A percentile compares a stretch with the other conserved stretches of the same genome.
These are phyloP conservation scores for Euura lappo DNA, from an alignment of 1,140 invertebrate species.

Conservation along the genomic window DNA sequence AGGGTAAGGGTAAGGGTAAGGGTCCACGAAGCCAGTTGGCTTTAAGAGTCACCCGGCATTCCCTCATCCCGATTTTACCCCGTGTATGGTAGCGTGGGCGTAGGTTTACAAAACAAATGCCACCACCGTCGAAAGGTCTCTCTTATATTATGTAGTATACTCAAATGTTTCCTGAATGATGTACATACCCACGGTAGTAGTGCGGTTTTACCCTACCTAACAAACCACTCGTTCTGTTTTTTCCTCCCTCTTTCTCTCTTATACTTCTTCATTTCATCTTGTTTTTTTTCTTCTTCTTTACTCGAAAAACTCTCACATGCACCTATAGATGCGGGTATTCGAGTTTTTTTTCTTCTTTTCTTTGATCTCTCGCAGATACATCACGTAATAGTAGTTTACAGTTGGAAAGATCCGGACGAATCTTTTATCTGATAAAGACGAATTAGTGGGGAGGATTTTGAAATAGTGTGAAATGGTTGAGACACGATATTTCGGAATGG, in stretches of 20 bases:
- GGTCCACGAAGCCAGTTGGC: slow-evolving; percentile 26
- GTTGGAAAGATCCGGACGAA: too few relatives aligned
- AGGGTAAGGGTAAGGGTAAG: too few relatives aligned
- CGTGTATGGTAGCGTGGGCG: background rate
- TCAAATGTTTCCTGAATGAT: slow-evolving; percentile 3
- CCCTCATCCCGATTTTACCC: background rate
- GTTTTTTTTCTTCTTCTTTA: too few relatives aligned
- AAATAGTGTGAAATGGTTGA: too few relatives aligned
- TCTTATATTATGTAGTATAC: background rate
- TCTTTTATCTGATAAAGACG: too few relatives aligned
- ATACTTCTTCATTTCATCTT: background rate
- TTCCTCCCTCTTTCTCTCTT: slow-evolving; percentile 20
- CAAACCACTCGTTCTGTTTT: slow-evolving; percentile 18
- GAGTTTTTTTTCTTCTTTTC: slow-evolving; percentile 19
- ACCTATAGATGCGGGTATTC: too few relatives aligned
- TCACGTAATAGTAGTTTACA: too few relatives aligned
- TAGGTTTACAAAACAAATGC: background rate
- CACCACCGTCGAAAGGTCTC: background rate
- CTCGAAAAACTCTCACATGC: too few relatives aligned
- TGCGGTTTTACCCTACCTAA: too few relatives aligned
- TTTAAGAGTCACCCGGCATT: slow-evolving; percentile 35
- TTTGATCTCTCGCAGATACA: slow-evolving; percentile 26
- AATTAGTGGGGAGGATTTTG: too few relatives aligned
- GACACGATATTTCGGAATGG: too few relatives aligned
- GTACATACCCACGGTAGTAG: slow-evolving; percentile 12